These are phyloP conservation scores for Ornithoptera alexandrae DNA, from an alignment of 2,888 invertebrate genomes.

Conservation along the genomic window DNA sequence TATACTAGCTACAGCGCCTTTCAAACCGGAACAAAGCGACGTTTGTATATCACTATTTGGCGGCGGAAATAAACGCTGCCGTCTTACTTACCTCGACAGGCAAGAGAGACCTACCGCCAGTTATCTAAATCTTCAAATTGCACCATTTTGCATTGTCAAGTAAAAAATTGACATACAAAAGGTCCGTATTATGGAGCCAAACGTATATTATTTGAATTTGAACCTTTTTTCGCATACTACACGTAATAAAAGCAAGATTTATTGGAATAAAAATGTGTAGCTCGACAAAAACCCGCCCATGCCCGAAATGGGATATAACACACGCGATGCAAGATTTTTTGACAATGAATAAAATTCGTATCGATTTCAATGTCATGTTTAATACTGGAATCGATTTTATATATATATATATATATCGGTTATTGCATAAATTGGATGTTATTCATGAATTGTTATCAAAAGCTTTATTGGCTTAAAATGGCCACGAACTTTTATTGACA, in stretches of 20 bases:
- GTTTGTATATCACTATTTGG: too few relatives aligned
- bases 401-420: not conserved
- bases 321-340: not conserved
- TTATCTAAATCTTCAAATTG: too few relatives aligned
- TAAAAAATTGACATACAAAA: not conserved
- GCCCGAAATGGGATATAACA: conserved; percentile 9
- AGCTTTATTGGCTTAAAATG: conserved; percentile 27
- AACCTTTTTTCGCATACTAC: conserved; percentile 12
- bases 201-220: not conserved
- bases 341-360: conserved; percentile 1
- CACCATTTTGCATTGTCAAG: not conserved
- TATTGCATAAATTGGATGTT: conserved; percentile 21
- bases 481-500: conserved; percentile 27
- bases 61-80: too few relatives aligned
- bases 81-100: too few relatives aligned
- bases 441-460: conserved; percentile 24
- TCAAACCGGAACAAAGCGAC: too few relatives aligned
- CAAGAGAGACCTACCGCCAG: too few relatives aligned
- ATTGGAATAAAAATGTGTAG: conserved; percentile 19
- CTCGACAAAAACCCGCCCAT: conserved; percentile 7
- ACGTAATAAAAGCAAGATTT: conserved; percentile 19
- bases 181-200: too few relatives aligned
- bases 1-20: too few relatives aligned
- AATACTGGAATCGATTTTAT: conserved; percentile 9
- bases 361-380: conserved; percentile 8